phyloP scores from a whole-genome alignment of 2,797 vertebrate genomes.

The Glyptemys insculpta region DNA sequence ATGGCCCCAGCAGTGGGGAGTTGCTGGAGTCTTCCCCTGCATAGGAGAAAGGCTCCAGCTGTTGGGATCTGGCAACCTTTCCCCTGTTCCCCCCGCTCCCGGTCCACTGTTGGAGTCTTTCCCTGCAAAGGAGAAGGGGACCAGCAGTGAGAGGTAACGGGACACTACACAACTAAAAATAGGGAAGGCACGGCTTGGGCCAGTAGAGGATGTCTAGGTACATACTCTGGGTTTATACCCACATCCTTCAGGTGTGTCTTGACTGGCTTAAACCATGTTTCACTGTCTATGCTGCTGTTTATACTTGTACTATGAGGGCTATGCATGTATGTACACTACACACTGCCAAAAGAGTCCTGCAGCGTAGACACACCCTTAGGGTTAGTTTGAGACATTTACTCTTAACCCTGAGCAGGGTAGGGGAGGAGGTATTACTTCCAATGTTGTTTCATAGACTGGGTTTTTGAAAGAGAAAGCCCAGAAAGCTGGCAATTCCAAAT shows the following conservation, averaged over 20 bases:
- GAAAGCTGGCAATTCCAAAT: background rate
- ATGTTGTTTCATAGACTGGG: background rate
- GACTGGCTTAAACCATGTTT: background rate
- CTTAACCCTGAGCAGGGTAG: background rate
- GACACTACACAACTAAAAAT: background rate
- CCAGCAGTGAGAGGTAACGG: background rate
- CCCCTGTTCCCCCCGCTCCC: too few relatives aligned
- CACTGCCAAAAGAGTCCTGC: background rate
- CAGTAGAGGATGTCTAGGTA: too few relatives aligned
- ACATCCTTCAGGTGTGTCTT: too few relatives aligned
- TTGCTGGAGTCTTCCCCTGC: background rate
- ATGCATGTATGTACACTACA: background rate
- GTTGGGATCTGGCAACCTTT: background rate
- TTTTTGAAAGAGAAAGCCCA: background rate
- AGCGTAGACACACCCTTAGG: accelerated
- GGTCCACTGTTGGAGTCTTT: background rate
- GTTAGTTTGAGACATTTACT: background rate
- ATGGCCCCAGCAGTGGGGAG: too few relatives aligned
- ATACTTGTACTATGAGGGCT: too few relatives aligned
- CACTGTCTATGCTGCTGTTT: background rate
- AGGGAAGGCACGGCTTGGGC: background rate
- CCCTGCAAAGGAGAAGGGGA: background rate
- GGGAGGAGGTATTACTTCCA: background rate
- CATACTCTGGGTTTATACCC: background rate
- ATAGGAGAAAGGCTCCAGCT: background rate